A percentile compares a stretch with the other conserved stretches of the same genome.
Evolutionary conservation across 2,888 invertebrate species (phyloP).

Genomic region (Cheilosia impressa): DNA sequence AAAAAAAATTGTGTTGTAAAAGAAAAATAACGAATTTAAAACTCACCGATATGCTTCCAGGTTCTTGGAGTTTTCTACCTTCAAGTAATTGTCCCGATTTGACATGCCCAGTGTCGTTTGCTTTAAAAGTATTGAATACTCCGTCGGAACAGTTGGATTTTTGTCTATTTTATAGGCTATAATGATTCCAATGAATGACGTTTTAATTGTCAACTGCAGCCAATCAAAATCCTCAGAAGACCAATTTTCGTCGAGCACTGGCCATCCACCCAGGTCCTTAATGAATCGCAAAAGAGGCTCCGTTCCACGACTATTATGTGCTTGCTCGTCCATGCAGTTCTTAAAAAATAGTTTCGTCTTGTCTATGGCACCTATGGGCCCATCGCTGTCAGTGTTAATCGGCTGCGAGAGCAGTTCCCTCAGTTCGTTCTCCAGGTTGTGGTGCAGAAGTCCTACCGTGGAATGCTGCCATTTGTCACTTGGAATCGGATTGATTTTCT

Average conservation of each 20-base stretch:
- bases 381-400: background rate
- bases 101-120: constrained; percentile 54
- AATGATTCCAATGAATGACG: constrained; percentile 27
- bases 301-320: constrained; percentile 23
- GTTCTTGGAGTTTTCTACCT: constrained; percentile 47
- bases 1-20: no score
- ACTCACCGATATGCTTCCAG: constrained; percentile 65
- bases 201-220: constrained; percentile 47
- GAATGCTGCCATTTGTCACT: constrained; percentile 48
- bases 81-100: constrained; percentile 64
- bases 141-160: constrained; percentile 26
- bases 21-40: background rate
- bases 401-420: constrained; percentile 38
- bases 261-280: constrained; percentile 69
- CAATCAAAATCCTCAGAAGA: constrained; percentile 54
- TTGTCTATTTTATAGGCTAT: constrained; percentile 45
- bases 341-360: constrained; percentile 62
- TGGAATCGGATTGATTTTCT: constrained; percentile 66
- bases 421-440: constrained; percentile 38
- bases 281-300: constrained; percentile 54
- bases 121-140: constrained; percentile 51
- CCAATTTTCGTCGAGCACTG: constrained; percentile 64
- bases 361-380: constrained; percentile 48
- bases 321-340: constrained; percentile 47
- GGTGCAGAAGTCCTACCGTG: constrained; percentile 34